These are phyloP conservation scores for Dicrostonyx torquatus DNA, from an alignment of 2,797 vertebrate genomes.

Conservation along the genomic window DNA sequence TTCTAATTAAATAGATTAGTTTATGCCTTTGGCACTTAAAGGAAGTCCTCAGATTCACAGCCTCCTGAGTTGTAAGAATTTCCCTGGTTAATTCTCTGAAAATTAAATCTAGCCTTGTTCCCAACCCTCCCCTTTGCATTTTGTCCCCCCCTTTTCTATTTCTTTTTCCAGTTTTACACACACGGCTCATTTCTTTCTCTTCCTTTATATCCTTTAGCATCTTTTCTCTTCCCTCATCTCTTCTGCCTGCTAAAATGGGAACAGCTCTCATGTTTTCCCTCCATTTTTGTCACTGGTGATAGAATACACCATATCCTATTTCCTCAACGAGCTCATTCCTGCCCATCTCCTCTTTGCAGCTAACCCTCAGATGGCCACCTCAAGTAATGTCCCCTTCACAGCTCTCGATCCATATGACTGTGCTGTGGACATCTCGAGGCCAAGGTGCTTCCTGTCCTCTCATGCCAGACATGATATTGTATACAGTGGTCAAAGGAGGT, in stretches of 20 bases:
- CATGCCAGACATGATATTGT: background rate
- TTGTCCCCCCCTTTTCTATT: background rate
- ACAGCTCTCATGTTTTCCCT: background rate
- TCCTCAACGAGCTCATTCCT: background rate
- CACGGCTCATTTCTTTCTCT: conserved; percentile 32
- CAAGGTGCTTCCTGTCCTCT: background rate
- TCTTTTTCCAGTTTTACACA: conserved; percentile 52
- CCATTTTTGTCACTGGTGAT: background rate
- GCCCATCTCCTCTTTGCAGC: background rate
- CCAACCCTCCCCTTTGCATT: background rate
- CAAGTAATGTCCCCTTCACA: background rate
- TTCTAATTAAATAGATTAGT: conserved; percentile 79
- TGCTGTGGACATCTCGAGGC: background rate
- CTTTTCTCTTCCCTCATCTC: background rate
- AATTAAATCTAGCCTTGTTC: conserved; percentile 68
- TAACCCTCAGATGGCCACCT: background rate
- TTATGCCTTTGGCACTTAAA: conserved; percentile 72
- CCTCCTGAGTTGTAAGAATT: conserved; percentile 70
- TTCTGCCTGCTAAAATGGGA: background rate
- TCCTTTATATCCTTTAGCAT: background rate
- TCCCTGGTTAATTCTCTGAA: conserved; percentile 73
- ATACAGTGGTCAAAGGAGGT: background rate
- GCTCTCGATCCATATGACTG: background rate
- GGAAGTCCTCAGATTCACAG: conserved; percentile 70
- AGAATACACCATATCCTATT: background rate